Base-by-base conservation (phyloP, 1,140 invertebrate species). In the Eciton burchellii region DNA sequence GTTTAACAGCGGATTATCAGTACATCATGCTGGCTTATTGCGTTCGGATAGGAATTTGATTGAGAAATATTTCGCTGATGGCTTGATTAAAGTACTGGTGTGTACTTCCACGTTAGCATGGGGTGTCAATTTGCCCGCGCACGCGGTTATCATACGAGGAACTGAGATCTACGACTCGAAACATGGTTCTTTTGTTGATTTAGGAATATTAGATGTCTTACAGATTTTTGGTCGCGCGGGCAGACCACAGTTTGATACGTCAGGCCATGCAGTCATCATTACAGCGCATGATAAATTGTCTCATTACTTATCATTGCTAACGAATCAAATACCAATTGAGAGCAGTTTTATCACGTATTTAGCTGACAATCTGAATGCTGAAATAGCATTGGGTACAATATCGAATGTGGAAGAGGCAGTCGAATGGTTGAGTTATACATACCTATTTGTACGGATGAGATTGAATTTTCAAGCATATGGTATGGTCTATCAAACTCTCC, bases 211-310 rank as follows among this genome's bases (percentile, higher is more conserved):
- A 52, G 99, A 99, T 94, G 99, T 99, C 9, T 95, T 99, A 79
- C 99, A 99, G 96, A 99, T 99, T 84, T 99, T 99, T 94, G 99
- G 99, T 72, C 96, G 99, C 60, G 99, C 99, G 24, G 99, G 99
- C 52, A 95, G 98, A 89, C 99, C 99, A 0, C 98, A 99, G 91
- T 98, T 97, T 91, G 97, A 98, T 91, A 97, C 95, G 14, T 97
- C 97, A 14, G 98, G 99, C 21, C 97, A 99, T 76, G 99, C 98
- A 21, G 97, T 98, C 5, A 99, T 99, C 62, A 99, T 99, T 29
- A 99, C 99, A 0, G 95, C 96, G 0, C 97, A 99, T 91, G 96
- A 98, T 83, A 99, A 99, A 93, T 94, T 99, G 35, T 96, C 97
- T 0, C 98, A 99, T 92, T 99, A 99, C 94, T 94, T 99, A 4